These are phyloP conservation scores for Orchesellides sinensis DNA, from an alignment of 2,888 invertebrate genomes.

Conservation along the genomic window DNA sequence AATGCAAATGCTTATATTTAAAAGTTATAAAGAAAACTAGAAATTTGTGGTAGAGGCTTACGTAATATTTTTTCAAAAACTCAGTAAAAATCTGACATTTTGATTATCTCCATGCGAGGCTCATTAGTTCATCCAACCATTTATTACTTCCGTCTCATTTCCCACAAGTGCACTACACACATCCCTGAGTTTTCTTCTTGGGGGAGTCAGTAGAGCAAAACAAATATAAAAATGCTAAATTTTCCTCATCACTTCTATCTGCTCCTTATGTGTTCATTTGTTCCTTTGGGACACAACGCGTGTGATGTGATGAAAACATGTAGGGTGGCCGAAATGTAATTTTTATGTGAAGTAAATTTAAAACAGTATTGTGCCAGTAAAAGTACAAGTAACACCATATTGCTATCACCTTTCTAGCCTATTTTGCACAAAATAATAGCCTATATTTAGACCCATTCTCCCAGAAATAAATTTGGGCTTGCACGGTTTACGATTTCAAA, in stretches of 20 bases:
- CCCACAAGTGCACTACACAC: conserved; percentile 61
- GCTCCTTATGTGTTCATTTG: neutral
- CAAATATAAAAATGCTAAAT: conserved; percentile 28
- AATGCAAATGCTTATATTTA: conserved; percentile 1
- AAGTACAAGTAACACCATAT: neutral
- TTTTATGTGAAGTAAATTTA: neutral
- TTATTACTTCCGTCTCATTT: conserved; percentile 62
- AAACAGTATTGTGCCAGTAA: neutral
- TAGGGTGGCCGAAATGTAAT: neutral
- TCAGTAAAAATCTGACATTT: conserved; percentile 55
- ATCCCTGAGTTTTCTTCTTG: conserved; percentile 34
- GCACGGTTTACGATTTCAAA: conserved; percentile 49
- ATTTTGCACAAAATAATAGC: neutral
- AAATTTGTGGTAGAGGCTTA: neutral
- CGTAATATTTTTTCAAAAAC: conserved; percentile 22
- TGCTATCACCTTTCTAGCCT: neutral
- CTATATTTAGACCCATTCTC: neutral
- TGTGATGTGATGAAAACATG: no score
- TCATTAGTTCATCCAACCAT: conserved; percentile 61
- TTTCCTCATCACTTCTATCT: conserved; percentile 23
- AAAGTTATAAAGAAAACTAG: neutral
- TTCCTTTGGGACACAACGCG: conserved; percentile 29
- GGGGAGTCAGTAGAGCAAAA: neutral
- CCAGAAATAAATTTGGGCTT: conserved; percentile 34
- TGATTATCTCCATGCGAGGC: conserved; percentile 62